phyloP scores from a whole-genome alignment of 2,113 vertebrate genomes.

The Sphyrna mokarran region DNA sequence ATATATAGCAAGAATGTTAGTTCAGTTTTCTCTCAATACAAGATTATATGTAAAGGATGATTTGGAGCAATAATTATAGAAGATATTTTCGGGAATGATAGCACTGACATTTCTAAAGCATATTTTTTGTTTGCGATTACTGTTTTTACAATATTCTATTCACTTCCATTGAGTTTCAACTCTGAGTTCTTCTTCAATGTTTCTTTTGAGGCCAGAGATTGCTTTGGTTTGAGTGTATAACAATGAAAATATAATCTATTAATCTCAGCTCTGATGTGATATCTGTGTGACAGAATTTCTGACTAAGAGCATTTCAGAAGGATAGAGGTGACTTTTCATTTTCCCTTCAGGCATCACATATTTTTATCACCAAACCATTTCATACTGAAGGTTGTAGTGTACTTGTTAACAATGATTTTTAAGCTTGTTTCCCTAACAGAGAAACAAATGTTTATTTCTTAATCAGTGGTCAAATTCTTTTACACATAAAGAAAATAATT shows the following conservation, averaged over 20 bases:
- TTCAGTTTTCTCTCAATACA: background rate
- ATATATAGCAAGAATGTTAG: background rate
- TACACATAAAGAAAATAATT: slow-evolving; percentile 5
- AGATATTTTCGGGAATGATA: background rate
- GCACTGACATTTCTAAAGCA: background rate
- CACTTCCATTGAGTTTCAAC: background rate
- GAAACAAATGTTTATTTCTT: background rate
- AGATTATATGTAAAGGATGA: background rate
- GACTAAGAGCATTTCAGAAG: background rate
- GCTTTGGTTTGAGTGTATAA: background rate
- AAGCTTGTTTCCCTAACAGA: background rate
- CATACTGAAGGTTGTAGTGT: background rate
- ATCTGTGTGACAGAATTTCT: background rate
- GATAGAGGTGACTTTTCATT: background rate
- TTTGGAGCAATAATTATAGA: background rate
- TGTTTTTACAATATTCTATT: slow-evolving; percentile 7
- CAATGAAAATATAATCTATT: background rate
- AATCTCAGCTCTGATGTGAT: background rate
- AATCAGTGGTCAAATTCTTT: background rate
- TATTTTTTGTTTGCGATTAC: background rate
- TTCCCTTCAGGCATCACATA: background rate
- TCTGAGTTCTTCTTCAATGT: background rate
- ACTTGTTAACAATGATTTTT: background rate
- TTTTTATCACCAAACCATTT: background rate
- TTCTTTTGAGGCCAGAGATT: background rate